Base-by-base conservation (phyloP, 2,113 vertebrate genomes). In the Chionodraco myersi region DNA sequence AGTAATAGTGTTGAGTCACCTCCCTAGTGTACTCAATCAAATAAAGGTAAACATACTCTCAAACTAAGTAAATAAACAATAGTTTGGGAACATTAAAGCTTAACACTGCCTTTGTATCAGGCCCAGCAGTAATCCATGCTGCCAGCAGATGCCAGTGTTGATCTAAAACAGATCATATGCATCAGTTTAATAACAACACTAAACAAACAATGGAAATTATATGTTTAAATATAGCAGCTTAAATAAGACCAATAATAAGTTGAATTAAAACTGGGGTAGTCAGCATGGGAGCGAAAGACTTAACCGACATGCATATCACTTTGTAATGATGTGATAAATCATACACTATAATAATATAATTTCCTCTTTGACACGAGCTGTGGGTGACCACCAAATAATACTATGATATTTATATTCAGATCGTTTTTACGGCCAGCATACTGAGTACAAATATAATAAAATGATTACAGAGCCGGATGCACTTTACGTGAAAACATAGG, bases 101-200 rank as follows among this genome's bases (percentile, higher is more conserved):
- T 23, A 7, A 12, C 14, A 36, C 30, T 34, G 16, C 14, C 10
- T 68, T 4, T 16, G 18, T 41, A 26, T 41, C 10, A 9, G 14
- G 21, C 18, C 49, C 16, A 4, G 13, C 65, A n/a, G 30, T 68
- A 13, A 41, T 53, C 49, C 3, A 10, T 52, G 49, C 49, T 4
- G 8, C 69, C 91, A 88, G 72, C 79, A 93, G 92, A 57, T 82
- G 89, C 86, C 80, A 72, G 60, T 61, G 16, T 88, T 82, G 45
- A 83, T 23, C 76, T 64, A 30, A 66, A 62, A 11, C 11, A 10
- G 44, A 6, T 67, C 15, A 36, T 36, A 13, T 41, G 36, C 36
- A 8, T 41, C 36, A 41, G 36, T 5, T 5, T 41, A 41, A 41
- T 41, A 41, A 18, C 3, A 16, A 30, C 21, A 18, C 30, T 1